Base-by-base conservation (phyloP, 2,888 invertebrate genomes). In the Ceriagrion tenellum region DNA sequence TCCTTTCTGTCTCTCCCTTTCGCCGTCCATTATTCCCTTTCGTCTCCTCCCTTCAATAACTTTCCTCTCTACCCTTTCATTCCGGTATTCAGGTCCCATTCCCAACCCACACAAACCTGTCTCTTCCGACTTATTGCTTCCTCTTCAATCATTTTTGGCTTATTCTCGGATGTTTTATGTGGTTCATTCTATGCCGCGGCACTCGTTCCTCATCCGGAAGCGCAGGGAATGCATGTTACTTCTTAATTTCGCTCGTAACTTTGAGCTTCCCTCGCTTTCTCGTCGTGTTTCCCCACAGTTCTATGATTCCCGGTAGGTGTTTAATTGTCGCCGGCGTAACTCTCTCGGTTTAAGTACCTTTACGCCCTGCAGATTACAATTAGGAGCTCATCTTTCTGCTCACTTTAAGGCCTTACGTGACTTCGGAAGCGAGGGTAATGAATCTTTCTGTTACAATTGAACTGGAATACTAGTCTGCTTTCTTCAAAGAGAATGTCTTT, bases 21-120 rank as follows among this genome's bases (percentile, higher is more conserved):
- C 89, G 40, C 89, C 89, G 47, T 26, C 20, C 89, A 89, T 55
- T 89, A 23, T 55, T 89, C 55, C 55, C 26, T n/a, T 89, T 13
- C 55, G 55, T 89, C 55, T 89, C 55, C n/a, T 55, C 89, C 89
- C 47, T 89, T 55, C 89, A 23, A 55, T 89, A n/a, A 55, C 89
- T 89, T n/a, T 81, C 69, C 81, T 81, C 35, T 81, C 30, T 2
- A 18, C 35, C 81, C 81, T 35, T 55, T 26, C 89, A 89, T 89
- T 89, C 26, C n/a, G 55, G 55, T 89, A 47, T 89, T 89, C 89
- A 10, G 8, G 47, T 55, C 35, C 35, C 81, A 81, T 81, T 81
- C 13, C 13, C 81, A 35, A 81, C 81, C 30, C 35, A 3, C 81
- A 23, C 69, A n/a, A 47, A 4, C 23, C 8, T 18, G 81, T 30